phyloP scores from a whole-genome alignment of 2,113 vertebrate species.

The Cisticola juncidis region DNA sequence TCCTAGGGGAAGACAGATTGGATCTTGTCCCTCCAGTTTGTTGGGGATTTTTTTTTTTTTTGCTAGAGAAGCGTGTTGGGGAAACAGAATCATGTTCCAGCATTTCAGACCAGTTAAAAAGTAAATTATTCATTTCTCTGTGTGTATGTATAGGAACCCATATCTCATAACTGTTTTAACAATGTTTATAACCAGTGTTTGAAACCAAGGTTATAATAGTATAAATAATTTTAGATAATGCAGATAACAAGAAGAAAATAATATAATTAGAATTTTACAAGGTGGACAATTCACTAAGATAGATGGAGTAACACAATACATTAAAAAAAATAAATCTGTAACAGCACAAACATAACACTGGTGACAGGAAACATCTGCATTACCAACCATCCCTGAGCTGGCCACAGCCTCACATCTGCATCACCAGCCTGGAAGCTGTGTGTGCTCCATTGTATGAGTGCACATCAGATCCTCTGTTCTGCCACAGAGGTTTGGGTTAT shows the following conservation, averaged over 20 bases:
- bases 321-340: slow-evolving; percentile 54
- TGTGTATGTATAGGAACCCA: background rate
- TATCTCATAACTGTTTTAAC: slow-evolving; percentile 57
- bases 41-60: background rate
- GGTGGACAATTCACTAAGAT: slow-evolving; percentile 53
- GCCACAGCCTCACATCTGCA: background rate
- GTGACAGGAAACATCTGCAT: slow-evolving; percentile 74
- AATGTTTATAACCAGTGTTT: slow-evolving; percentile 62
- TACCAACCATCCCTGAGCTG: background rate
- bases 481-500: background rate
- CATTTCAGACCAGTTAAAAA: slow-evolving; percentile 62
- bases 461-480: background rate
- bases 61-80: background rate
- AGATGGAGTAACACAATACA: slow-evolving; percentile 72
- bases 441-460: background rate
- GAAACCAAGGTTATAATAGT: slow-evolving; percentile 68
- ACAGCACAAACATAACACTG: slow-evolving; percentile 33
- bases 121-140: background rate
- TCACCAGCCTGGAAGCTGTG: rapidly evolving
- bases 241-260: slow-evolving; percentile 69
- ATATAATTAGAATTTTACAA: slow-evolving; percentile 76
- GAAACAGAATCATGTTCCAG: background rate
- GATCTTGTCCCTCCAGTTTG: background rate
- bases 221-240: slow-evolving; percentile 75
- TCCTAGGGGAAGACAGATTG: background rate